Conservation (phyloP, 2,113 vertebrate genomes). For the Sinocyclocheilus anshuiensis region DNA sequence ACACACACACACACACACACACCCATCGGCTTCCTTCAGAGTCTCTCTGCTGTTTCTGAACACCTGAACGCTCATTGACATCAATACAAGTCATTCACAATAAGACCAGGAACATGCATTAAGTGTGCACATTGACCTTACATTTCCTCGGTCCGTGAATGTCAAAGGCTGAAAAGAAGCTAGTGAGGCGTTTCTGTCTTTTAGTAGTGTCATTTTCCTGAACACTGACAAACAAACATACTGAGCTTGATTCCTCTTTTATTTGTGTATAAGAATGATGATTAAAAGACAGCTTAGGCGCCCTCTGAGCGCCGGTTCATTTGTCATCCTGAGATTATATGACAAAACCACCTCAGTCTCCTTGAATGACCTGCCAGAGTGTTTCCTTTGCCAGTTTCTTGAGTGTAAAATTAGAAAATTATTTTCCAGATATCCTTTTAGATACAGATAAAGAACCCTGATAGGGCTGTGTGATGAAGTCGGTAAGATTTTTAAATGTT, state of each 20-base stretch:
- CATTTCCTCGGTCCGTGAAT: neutral
- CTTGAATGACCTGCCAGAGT: conserved; percentile 12
- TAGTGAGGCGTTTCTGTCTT: neutral
- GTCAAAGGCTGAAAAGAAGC: neutral
- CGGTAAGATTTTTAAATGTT: no score
- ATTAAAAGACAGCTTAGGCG: conserved; percentile 4
- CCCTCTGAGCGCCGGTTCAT: neutral
- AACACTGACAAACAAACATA: neutral
- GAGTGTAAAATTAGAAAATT: neutral
- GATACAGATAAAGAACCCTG: neutral
- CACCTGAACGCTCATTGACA: neutral
- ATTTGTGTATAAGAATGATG: neutral
- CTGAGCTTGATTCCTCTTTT: neutral
- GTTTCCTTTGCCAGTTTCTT: neutral
- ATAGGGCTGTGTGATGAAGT: neutral
- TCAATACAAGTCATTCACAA: neutral
- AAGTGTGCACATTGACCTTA: neutral
- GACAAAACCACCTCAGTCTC: neutral
- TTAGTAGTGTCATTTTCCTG: neutral
- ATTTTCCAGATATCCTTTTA: neutral
- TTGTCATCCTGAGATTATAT: conserved; percentile 19
- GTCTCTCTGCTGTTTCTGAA: neutral
- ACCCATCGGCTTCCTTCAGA: neutral
- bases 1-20: neutral
- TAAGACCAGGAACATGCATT: neutral